Percentiles rank a stretch among this genome's conserved stretches.
Conservation (phyloP, 2,113 vertebrate species). For the Tiliqua scincoides region DNA sequence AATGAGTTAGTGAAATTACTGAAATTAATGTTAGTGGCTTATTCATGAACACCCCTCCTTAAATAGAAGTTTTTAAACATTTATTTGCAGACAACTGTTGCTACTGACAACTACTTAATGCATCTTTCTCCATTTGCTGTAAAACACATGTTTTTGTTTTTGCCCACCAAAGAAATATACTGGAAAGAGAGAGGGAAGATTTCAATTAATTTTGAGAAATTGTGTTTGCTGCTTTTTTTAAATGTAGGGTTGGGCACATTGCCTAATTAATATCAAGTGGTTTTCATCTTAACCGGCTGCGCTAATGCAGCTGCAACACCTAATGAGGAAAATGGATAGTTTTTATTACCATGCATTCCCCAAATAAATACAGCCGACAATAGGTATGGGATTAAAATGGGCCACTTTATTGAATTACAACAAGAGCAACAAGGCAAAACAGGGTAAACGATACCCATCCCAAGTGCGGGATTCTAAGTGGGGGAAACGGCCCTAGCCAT, state of each 20-base stretch:
- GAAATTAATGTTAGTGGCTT: not conserved
- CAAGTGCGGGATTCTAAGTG: too few relatives aligned
- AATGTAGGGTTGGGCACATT: not conserved
- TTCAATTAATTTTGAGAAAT: not conserved
- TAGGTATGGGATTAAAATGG: too few relatives aligned
- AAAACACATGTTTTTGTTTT: not conserved
- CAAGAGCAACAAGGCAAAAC: too few relatives aligned
- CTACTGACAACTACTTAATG: not conserved
- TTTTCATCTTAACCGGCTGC: not conserved
- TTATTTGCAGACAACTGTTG: conserved; percentile 3
- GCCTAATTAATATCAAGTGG: not conserved
- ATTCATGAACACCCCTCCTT: conserved; percentile 12
- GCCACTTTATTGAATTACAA: too few relatives aligned
- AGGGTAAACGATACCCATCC: too few relatives aligned
- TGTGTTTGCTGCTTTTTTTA: not conserved
- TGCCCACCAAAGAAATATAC: conserved; percentile 15
- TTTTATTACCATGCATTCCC: too few relatives aligned
- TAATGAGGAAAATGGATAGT: not conserved
- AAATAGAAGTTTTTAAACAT: conserved; percentile 4
- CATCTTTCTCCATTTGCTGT: not conserved
- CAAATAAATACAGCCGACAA: too few relatives aligned
- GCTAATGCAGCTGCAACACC: not conserved
- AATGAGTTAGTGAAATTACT: too few relatives aligned
- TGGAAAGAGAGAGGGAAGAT: conserved; percentile 2
- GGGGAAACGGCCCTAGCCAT: too few relatives aligned